Evolutionary conservation across 1,140 invertebrate species (phyloP).

Genomic region (Mycetomoellerius zeteki): DNA sequence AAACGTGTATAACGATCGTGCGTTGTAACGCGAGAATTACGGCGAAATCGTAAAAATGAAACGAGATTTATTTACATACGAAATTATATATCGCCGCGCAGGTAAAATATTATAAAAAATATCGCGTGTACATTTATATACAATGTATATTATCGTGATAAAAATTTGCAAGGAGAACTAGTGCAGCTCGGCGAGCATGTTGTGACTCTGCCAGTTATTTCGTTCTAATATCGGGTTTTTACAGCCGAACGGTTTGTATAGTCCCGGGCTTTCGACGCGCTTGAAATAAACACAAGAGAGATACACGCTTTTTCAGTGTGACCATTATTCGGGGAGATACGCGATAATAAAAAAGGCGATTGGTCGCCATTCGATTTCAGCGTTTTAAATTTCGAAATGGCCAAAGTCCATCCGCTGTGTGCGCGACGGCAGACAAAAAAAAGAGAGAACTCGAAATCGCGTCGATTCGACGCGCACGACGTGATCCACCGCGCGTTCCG

Average conservation of each 20-base stretch:
- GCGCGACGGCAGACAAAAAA: neutral
- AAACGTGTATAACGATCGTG: neutral
- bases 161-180: slow-evolving; percentile 16
- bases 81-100: slow-evolving; percentile 31
- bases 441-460: slow-evolving; percentile 13
- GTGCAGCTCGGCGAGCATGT: too few species aligned
- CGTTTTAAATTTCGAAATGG: slow-evolving; percentile 66
- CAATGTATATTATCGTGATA: slow-evolving; percentile 4
- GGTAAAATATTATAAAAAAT: slow-evolving; percentile 36
- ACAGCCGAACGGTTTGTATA: slow-evolving; percentile 28
- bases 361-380: slow-evolving; percentile 16
- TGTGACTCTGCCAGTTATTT: neutral
- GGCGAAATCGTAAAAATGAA: slow-evolving; percentile 27
- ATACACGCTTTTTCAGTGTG: slow-evolving; percentile 41
- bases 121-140: neutral
- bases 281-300: slow-evolving; percentile 28
- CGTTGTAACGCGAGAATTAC: slow-evolving; percentile 36
- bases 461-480: slow-evolving; percentile 44
- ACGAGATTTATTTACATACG: slow-evolving; percentile 27
- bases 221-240: slow-evolving; percentile 47
- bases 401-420: slow-evolving; percentile 42
- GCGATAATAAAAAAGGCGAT: slow-evolving; percentile 68
- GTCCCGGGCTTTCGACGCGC: slow-evolving; percentile 17
- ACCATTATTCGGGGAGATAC: slow-evolving; percentile 68
- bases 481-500: neutral